phyloP scores from a whole-genome alignment of 2,797 vertebrate species.

The Artibeus jamaicensis region DNA sequence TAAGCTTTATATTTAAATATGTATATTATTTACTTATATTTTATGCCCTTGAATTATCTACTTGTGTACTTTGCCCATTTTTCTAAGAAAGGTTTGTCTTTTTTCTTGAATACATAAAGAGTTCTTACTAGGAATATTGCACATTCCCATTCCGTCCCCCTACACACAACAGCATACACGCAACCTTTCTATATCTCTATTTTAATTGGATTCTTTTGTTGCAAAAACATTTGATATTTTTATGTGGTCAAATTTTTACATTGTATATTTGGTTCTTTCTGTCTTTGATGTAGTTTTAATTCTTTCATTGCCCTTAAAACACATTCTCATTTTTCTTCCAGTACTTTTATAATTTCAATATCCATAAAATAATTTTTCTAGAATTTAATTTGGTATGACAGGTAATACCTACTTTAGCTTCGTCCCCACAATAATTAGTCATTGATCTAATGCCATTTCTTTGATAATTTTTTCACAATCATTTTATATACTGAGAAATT shows the following conservation, averaged over 20 bases:
- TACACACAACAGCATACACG: no score
- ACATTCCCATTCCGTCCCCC: background rate
- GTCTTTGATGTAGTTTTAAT: background rate
- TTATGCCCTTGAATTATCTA: background rate
- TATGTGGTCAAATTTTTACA: background rate
- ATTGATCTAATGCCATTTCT: background rate
- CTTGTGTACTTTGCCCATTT: background rate
- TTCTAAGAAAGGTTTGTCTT: background rate
- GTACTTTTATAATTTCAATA: background rate
- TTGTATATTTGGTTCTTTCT: background rate
- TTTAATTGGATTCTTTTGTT: background rate
- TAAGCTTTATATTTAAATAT: slow-evolving; percentile 8
- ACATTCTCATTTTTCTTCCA: background rate
- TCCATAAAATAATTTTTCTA: background rate
- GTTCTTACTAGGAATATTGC: background rate
- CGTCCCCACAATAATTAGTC: background rate
- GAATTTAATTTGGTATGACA: background rate
- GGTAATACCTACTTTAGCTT: background rate
- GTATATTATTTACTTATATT: background rate
- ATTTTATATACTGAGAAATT: background rate
- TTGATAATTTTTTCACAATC: background rate
- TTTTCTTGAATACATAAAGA: background rate
- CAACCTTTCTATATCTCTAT: background rate
- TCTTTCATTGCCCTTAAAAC: background rate
- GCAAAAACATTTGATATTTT: background rate